Base-by-base conservation (phyloP, 2,888 invertebrate species). In the Pyrocoelia pectoralis region DNA sequence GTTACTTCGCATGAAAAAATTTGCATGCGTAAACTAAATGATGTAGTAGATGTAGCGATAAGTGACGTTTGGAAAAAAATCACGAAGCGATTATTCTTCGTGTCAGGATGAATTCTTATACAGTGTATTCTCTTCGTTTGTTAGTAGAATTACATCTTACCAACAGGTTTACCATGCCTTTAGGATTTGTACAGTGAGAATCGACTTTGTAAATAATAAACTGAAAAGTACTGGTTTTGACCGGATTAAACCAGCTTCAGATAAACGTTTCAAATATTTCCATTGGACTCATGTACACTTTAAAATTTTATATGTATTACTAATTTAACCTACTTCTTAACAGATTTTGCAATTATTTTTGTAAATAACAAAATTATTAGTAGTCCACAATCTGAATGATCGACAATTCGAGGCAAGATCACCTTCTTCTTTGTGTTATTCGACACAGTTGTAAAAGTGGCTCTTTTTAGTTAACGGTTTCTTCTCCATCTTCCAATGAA, bases 161-260 rank as follows among this genome's bases (percentile, higher is more conserved):
- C 56, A 52, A 58, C 58, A 33, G 58, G 58, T 58, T 58, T 59
- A 40, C n/a, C 49, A 46, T 59, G 59, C 53, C 46, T 59, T 58
- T 54, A 17, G 33, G 46, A n/a, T 53, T 53, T 46, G 46, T 50
- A 28, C 50, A 49, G 51, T 43, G 50, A 43, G 56, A 61, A 51
- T 60, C 49, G 41, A 56, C 61, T 56, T 58, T 43, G 49, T 29
- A 61, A 61, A 61, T 60, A 56, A 50, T 50, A 60, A 60, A 60
- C 54, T 54, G 53, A 60, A 49, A 48, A 60, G 53, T 41, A 59
- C 61, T 56, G 61, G 61, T 61, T 61, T 28, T 17, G 49, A 55
- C 55, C 61, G 61, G 61, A 61, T 61, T 56, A 24, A 50, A 61
- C 61, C 13, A 43, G 61, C 33, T 33, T 33, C 10, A 53, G 48